phyloP scores from a whole-genome alignment of 2,888 invertebrate genomes.

The Adelphocoris suturalis region DNA sequence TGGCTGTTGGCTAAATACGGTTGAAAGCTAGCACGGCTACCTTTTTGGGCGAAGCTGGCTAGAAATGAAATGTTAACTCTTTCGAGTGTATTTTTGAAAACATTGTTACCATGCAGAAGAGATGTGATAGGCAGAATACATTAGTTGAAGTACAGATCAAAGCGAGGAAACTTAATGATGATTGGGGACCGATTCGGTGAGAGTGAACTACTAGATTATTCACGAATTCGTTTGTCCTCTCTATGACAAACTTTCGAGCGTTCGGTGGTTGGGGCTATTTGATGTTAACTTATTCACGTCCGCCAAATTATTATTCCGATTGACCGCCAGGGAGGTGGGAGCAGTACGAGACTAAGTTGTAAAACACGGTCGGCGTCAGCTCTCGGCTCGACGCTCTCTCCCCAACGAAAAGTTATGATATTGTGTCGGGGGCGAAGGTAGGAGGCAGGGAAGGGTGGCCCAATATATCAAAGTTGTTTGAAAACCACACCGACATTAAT shows the following conservation, averaged over 20 bases:
- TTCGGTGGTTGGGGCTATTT: not conserved
- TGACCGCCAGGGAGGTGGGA: not conserved
- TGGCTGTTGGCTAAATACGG: no score
- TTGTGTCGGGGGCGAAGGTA: not conserved
- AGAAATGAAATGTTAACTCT: no score
- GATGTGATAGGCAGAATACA: no score
- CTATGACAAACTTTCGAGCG: not conserved
- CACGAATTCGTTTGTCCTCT: constrained; percentile 20
- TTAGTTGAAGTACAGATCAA: no score
- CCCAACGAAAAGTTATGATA: constrained; percentile 63
- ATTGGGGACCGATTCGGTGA: not conserved
- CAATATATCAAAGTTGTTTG: constrained; percentile 72
- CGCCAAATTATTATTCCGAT: constrained; percentile 36
- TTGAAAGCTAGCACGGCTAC: no score
- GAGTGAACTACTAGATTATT: not conserved
- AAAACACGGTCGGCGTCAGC: constrained; percentile 57
- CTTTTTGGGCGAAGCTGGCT: no score
- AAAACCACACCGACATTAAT: constrained; percentile 71
- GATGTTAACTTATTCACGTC: constrained; percentile 36
- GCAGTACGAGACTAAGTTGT: constrained; percentile 47
- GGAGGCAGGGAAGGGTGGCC: not conserved
- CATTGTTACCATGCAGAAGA: no score
- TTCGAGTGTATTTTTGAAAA: no score
- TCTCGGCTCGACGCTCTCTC: constrained; percentile 27
- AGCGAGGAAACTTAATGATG: no score